These are phyloP conservation scores for Xestia rhomboidea DNA, from an alignment of 2,888 invertebrate species.

Conservation along the genomic window DNA sequence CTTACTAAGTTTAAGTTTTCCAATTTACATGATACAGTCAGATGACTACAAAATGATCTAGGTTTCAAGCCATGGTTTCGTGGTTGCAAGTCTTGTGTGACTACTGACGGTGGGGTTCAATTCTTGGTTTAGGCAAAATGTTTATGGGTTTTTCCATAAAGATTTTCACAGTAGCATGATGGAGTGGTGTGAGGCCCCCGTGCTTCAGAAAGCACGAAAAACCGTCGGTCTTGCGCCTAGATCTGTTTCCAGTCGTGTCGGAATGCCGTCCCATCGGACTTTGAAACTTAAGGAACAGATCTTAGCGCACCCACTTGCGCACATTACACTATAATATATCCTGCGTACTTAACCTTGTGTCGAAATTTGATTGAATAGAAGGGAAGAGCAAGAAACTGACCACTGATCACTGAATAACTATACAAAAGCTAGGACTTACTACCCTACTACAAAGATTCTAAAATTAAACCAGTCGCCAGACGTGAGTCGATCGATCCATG, in stretches of 20 bases:
- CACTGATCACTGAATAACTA: background rate
- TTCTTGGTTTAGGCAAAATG: background rate
- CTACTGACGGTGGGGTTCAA: background rate
- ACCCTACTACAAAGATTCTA: background rate
- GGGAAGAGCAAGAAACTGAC: background rate
- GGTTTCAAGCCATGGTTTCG: background rate
- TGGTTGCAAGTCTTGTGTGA: too few relatives aligned
- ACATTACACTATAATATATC: background rate
- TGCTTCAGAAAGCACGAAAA: background rate
- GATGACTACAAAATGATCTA: background rate
- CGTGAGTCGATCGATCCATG: conserved; percentile 9
- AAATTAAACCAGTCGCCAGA: conserved; percentile 23
- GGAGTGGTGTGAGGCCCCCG: background rate
- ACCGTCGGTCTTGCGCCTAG: background rate
- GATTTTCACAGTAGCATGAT: background rate
- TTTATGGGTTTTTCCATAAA: background rate
- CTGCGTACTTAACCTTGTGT: background rate
- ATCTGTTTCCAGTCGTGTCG: background rate
- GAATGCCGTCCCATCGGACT: too few relatives aligned
- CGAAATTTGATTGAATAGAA: too few relatives aligned
- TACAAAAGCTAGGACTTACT: background rate
- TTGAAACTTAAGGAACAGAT: fast-evolving
- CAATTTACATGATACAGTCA: background rate
- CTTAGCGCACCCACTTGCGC: background rate
- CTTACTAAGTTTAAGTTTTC: background rate